Percentiles rank a stretch among this genome's conserved stretches.
These are phyloP conservation scores for Crossaster papposus DNA, from an alignment of 53 echinoderm and acorn worm genomes.

Conservation along the genomic window DNA sequence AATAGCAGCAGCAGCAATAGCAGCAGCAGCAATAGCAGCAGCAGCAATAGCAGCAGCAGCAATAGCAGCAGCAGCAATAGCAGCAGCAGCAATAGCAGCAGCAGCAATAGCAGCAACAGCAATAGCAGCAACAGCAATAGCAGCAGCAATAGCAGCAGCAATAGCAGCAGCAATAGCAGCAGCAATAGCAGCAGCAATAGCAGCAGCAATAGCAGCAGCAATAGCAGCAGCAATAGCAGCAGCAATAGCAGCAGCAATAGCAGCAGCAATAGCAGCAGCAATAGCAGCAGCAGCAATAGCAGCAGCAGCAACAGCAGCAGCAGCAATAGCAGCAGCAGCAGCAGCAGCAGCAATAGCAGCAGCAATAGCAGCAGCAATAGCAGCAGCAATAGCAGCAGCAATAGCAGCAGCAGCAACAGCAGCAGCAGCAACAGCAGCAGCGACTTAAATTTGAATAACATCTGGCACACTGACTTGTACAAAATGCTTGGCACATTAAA, in stretches of 20 bases:
- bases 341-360: constrained; percentile 16
- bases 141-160: constrained; percentile 17
- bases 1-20: no score
- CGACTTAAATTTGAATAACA: constrained; percentile 3
- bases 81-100: neutral
- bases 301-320: no score
- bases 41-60: no score
- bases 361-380: no score
- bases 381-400: no score
- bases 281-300: no score
- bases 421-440: neutral
- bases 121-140: constrained; percentile 18
- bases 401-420: neutral
- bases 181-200: constrained; percentile 7
- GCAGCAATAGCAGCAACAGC: constrained; percentile 12
- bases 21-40: no score
- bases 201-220: constrained; percentile 37
- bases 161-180: constrained; percentile 31
- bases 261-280: no score
- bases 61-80: constrained; percentile 25
- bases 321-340: neutral
- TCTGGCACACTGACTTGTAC: no score
- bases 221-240: constrained; percentile 8
- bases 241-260: no score
- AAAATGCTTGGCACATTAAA: no score